phyloP scores from a whole-genome alignment of 2,888 invertebrate species.

The Cenopis cana region DNA sequence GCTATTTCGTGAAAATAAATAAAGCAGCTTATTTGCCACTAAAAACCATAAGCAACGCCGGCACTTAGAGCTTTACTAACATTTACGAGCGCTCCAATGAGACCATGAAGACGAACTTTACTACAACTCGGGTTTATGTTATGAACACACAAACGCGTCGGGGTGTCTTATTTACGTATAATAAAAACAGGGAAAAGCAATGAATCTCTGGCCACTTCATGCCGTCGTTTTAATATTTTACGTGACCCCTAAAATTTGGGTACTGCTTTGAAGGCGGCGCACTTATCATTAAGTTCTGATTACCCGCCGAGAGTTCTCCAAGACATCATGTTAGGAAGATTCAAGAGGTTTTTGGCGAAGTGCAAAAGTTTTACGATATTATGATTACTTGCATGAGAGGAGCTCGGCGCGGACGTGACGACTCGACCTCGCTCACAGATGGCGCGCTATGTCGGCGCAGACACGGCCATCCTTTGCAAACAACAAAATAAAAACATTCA shows the following conservation, averaged over 20 bases:
- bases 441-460: constrained; percentile 13
- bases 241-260: constrained; percentile 83
- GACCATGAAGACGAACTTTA: constrained; percentile 71
- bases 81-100: constrained; percentile 68
- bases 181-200: constrained; percentile 83
- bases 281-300: constrained; percentile 84
- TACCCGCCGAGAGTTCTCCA: constrained; percentile 73
- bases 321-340: constrained; percentile 71
- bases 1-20: constrained; percentile 25
- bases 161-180: constrained; percentile 82
- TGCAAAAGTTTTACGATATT: constrained; percentile 84
- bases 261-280: constrained; percentile 69
- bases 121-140: constrained; percentile 78
- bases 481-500: background rate
- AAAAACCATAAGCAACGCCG: constrained; percentile 54
- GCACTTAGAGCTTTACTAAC: constrained; percentile 66
- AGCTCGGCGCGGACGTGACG: constrained; percentile 65
- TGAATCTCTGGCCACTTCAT: constrained; percentile 84
- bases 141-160: constrained; percentile 76
- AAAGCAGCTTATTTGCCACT: constrained; percentile 38
- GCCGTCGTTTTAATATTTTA: constrained; percentile 84
- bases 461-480: constrained; percentile 19
- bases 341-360: constrained; percentile 77
- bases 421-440: constrained; percentile 48
- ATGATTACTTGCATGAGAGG: constrained; percentile 80